Evolutionary conservation across 2,797 vertebrate species (phyloP).

Genomic region (Sebastes cheni): DNA sequence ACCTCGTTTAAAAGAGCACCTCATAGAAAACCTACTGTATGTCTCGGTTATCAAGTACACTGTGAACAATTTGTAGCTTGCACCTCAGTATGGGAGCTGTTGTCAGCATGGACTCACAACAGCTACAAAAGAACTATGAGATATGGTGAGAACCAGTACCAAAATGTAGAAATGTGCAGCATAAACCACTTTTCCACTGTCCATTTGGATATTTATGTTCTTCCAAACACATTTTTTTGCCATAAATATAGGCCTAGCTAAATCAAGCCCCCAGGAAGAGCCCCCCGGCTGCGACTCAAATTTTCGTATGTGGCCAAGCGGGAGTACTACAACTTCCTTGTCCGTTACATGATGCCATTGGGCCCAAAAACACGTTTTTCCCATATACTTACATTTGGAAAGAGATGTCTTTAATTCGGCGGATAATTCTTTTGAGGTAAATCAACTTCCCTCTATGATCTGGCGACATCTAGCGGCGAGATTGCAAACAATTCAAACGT

Average conservation of each 20-base stretch:
- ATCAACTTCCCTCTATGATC: too few species aligned
- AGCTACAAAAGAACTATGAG: neutral
- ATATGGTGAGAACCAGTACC: neutral
- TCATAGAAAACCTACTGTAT: neutral
- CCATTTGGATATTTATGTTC: neutral
- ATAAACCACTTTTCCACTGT: neutral
- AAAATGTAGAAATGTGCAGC: neutral
- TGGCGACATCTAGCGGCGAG: accelerated
- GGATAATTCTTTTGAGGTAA: too few species aligned
- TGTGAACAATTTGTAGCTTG: neutral
- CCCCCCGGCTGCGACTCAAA: too few species aligned
- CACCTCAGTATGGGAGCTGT: neutral
- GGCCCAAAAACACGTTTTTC: too few species aligned
- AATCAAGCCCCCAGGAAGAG: too few species aligned
- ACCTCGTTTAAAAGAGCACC: neutral
- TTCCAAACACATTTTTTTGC: neutral
- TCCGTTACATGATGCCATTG: too few species aligned
- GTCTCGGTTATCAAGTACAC: neutral
- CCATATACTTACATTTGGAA: too few species aligned
- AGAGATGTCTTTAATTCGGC: accelerated
- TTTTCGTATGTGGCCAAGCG: too few species aligned
- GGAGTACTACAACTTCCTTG: too few species aligned
- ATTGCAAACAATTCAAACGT: too few species aligned
- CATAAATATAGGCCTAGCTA: neutral
- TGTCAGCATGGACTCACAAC: neutral